Base-by-base conservation (phyloP, 2,113 vertebrate genomes). In the Sprattus sprattus region DNA sequence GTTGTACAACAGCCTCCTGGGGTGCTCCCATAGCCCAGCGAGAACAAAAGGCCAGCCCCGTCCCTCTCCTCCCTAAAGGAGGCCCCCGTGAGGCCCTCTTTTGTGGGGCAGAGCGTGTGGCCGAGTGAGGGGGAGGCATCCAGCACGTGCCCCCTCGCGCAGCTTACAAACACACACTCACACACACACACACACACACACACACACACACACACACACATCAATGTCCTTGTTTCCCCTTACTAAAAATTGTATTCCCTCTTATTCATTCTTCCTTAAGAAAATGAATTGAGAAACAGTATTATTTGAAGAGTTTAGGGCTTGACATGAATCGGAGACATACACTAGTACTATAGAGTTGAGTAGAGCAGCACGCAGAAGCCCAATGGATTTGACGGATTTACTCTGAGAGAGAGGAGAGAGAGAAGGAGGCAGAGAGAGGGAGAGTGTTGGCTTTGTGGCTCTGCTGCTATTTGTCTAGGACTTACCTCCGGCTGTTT, bases 51-150 rank as follows among this genome's bases (percentile, higher is more conserved):
- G 54, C 78, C 60, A 2, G 44, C n/a, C 15, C 44, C n/a, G 67
- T n/a, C 44, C 75, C 81, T 85, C 81, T 85, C 84, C 85, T 88
- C 60, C 84, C 81, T 50, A 83, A 85, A 88, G n/a, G 80, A 81
- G 81, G 87, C 84, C 80, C 81, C 60, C 45, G 7, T 16, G 46
- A 71, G 8, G 47, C 32, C 45, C 81, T 18, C 81, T 52, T 22
- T 16, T 81, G 46, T 78, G 81, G 85, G 60, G 32, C 46, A 2
- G 47, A 71, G 46, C 6, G 45, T 44, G 54, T 2, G 22, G 20
- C 39, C 46, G 32, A 39, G 60, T 71, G 22, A 64, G 57, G 28
- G 28, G 15, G 44, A 25, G 39, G 15, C 39, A 4, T n/a, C 52
- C 54, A 25, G 52, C 44, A 82, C 50, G 81, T 75, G 60, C 10